Base-by-base conservation (phyloP, 1,140 invertebrate species). In the Meloidogyne exigua region DNA sequence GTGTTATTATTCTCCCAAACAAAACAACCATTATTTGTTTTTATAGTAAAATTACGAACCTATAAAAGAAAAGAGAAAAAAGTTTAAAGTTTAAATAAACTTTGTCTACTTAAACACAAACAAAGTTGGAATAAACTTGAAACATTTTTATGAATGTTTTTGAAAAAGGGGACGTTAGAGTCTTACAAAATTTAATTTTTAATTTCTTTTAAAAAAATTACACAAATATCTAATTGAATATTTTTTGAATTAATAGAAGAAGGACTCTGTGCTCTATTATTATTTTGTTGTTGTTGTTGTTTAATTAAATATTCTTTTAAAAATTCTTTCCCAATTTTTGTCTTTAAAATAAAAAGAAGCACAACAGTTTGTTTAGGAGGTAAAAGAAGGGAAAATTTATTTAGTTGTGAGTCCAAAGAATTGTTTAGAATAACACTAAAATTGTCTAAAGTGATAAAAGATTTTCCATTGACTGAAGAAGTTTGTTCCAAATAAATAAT, bases 401-500 rank as follows among this genome's bases (percentile, higher is more conserved):
- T n/a, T 57, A 44, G 18, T n/a, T n/a, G n/a, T n/a, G n/a, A 18
- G 18, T 13, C 1, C 1, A 7, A 1, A n/a, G 7, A 15, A n/a
- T n/a, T 9, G 21, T n/a, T n/a, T 9, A 25, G n/a, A 21, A 68
- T 68, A 68, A 42, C n/a, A 32, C 9, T 42, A 12, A 13, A 68
- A 32, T 68, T 42, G n/a, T 68, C 10, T 5, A 68, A n/a, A 42
- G 21, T 68, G 0, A 32, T 32, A n/a, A 65, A 66, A 18, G 25
- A 23, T 64, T 73, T 73, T 18, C 23, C 57, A 26, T 23, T 65
- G 13, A 62, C 23, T 57, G 28, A 36, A 23, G n/a, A 64, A 36
- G 36, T 32, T 64, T 73, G 57, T 25, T 73, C 72, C 57, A 73
- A 65, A 57, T 36, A 23, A 42, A 73, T 39, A 7, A 57, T 39